phyloP scores from a whole-genome alignment of 2,113 vertebrate genomes.

The Caranx melampygus region DNA sequence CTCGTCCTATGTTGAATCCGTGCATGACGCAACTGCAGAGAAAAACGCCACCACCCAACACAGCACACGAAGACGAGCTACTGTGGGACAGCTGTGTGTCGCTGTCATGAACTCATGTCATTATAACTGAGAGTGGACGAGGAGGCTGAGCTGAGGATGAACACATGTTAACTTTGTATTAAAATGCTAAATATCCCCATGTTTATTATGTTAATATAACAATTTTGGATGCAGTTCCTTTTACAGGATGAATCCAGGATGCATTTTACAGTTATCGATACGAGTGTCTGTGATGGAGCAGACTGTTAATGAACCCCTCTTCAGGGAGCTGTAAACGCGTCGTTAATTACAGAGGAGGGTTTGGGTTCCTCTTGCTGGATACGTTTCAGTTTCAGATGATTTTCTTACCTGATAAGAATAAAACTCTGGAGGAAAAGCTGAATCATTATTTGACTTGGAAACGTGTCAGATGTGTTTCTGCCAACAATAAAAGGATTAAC shows the following conservation, averaged over 20 bases:
- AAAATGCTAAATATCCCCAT: too few species aligned
- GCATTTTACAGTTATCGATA: neutral
- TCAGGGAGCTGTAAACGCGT: neutral
- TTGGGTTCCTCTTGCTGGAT: neutral
- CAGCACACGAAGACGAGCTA: neutral
- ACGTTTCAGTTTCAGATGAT: neutral
- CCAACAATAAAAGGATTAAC: slow-evolving; percentile 27
- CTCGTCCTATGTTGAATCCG: slow-evolving; percentile 32
- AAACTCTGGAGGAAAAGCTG: slow-evolving; percentile 9
- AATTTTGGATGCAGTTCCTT: neutral
- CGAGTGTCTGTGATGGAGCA: neutral
- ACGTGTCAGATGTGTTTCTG: slow-evolving; percentile 36
- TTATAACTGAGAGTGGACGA: neutral
- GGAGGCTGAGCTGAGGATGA: too few species aligned
- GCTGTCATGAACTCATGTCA: neutral
- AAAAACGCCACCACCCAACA: slow-evolving; percentile 35
- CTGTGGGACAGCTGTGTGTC: neutral
- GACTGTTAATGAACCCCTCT: neutral
- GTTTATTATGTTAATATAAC: neutral
- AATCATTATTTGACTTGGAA: slow-evolving; percentile 13
- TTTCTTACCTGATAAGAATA: slow-evolving; percentile 6
- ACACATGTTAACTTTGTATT: neutral
- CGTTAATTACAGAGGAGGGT: too few species aligned
- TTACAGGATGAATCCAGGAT: neutral
- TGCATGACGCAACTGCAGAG: slow-evolving; percentile 43